Conservation (phyloP, 2,888 invertebrate genomes). For the Orthosia gracilis region DNA sequence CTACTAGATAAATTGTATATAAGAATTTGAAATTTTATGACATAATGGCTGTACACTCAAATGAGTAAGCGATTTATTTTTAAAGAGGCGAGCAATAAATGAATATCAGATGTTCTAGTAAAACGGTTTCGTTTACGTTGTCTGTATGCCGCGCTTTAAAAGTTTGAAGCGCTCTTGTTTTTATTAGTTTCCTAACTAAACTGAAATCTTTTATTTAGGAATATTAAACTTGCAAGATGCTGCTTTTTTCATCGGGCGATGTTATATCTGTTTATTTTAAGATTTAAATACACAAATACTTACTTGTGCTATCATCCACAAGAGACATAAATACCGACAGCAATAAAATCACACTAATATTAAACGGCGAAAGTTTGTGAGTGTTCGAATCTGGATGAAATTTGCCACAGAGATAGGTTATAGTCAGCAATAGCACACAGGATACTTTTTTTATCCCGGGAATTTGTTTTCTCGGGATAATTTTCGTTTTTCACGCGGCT, state of each 20-base stretch:
- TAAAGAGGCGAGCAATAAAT: conserved; percentile 44
- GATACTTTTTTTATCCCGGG: too few relatives aligned
- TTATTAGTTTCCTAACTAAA: conserved; percentile 18
- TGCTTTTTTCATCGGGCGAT: neutral
- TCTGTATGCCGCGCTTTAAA: conserved; percentile 9
- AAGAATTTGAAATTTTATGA: conserved; percentile 42
- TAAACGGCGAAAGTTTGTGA: too few relatives aligned
- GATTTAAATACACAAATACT: too few relatives aligned
- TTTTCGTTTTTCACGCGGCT: too few relatives aligned
- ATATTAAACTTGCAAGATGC: neutral
- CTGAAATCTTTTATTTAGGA: conserved; percentile 8
- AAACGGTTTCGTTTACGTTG: conserved; percentile 39
- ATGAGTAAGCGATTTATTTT: conserved; percentile 53
- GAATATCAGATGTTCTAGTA: conserved; percentile 47
- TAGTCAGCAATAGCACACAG: too few relatives aligned
- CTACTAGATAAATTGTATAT: conserved; percentile 30
- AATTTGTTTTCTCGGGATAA: too few relatives aligned
- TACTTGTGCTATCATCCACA: too few relatives aligned
- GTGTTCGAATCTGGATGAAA: too few relatives aligned
- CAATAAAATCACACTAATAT: too few relatives aligned
- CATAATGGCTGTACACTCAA: conserved; percentile 33
- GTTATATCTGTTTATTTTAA: neutral
- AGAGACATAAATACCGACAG: too few relatives aligned
- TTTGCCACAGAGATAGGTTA: too few relatives aligned
- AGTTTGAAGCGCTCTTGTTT: conserved; percentile 23